Evolutionary conservation across 2,797 vertebrate species (phyloP).

Genomic region (Pantherophis alleghaniensis): DNA sequence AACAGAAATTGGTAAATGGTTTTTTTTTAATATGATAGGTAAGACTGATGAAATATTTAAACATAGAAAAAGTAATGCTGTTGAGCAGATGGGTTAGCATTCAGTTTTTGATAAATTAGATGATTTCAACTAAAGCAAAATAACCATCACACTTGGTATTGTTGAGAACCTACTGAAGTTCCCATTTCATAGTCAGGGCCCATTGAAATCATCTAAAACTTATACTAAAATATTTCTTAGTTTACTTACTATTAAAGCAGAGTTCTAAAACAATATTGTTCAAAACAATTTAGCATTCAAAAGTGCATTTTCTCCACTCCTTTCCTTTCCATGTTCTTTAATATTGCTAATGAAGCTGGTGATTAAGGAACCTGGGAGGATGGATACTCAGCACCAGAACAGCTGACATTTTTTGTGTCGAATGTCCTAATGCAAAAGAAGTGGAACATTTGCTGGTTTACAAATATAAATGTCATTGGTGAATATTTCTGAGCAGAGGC

Average conservation of each 20-base stretch:
- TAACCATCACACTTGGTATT: not conserved
- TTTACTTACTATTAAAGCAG: not conserved
- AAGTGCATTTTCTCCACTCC: no score
- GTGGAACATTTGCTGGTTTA: not conserved
- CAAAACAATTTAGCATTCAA: not conserved
- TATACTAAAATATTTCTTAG: not conserved
- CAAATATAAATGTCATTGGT: not conserved
- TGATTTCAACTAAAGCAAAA: not conserved
- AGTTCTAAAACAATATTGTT: not conserved
- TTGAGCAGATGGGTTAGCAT: not conserved
- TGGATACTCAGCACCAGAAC: not conserved
- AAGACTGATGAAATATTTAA: not conserved
- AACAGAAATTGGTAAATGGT: not conserved
- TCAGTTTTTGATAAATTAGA: not conserved
- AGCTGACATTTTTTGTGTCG: rapidly evolving
- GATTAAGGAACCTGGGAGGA: not conserved
- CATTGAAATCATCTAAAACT: not conserved
- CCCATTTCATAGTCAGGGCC: not conserved
- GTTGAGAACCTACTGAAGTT: not conserved
- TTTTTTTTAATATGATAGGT: not conserved
- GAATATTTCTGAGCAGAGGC: not conserved
- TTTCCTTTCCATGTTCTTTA: not conserved
- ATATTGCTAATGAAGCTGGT: not conserved
- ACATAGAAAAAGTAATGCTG: not conserved
- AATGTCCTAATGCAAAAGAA: not conserved